Evolutionary conservation across 2,888 invertebrate genomes (phyloP).

Genomic region (Lobophora halterata): DNA sequence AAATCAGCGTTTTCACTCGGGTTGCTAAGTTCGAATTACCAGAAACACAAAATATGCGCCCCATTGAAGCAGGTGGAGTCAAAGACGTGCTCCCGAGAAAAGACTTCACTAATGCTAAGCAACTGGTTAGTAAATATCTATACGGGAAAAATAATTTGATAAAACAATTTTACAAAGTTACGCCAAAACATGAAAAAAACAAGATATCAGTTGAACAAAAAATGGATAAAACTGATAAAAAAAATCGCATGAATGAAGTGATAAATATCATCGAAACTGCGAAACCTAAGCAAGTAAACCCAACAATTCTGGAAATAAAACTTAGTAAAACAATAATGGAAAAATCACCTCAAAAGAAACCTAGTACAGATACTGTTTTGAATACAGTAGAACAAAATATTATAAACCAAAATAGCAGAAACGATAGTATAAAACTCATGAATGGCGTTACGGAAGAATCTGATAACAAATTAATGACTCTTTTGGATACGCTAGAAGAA

Average conservation of each 20-base stretch:
- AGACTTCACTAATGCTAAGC: conserved; percentile 48
- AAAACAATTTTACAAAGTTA: conserved; percentile 9
- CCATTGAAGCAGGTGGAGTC: conserved; percentile 27
- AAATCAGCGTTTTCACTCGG: conserved; percentile 42
- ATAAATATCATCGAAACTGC: conserved; percentile 14
- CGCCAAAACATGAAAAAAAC: not conserved
- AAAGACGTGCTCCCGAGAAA: conserved; percentile 48
- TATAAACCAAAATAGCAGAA: conserved; percentile 32
- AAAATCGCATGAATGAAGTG: conserved; percentile 7
- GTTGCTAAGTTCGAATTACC: conserved; percentile 39
- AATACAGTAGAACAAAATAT: conserved; percentile 38
- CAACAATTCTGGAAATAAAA: not conserved
- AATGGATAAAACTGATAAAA: not conserved
- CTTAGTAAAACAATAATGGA: not conserved
- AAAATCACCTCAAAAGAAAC: conserved; percentile 15
- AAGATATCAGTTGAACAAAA: conserved; percentile 4
- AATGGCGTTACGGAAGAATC: conserved; percentile 36
- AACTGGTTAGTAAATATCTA: conserved; percentile 47
- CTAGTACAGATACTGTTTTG: conserved; percentile 30
- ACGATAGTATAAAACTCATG: conserved; percentile 14
- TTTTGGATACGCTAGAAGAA: conserved; percentile 55
- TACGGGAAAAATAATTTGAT: conserved; percentile 24
- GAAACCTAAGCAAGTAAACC: not conserved
- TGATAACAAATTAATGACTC: conserved; percentile 48
- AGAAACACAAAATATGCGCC: conserved; percentile 12